These are phyloP conservation scores for Puntigrus tetrazona DNA, from an alignment of 2,113 vertebrate genomes.

Conservation along the genomic window DNA sequence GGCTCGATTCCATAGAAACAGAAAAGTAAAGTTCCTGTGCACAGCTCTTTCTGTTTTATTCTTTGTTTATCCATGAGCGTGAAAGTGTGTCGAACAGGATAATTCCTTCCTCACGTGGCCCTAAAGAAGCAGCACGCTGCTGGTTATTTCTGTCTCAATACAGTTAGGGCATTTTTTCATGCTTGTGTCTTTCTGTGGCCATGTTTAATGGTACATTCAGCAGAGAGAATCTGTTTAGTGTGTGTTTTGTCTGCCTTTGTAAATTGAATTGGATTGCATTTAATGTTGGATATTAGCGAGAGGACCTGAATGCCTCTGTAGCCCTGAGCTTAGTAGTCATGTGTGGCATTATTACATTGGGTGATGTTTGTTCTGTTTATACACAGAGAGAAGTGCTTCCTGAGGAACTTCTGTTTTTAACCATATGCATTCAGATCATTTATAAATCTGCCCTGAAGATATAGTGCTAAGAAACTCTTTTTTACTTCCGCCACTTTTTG, in stretches of 20 bases:
- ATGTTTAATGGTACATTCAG: slow-evolving; percentile 40
- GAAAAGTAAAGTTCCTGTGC: neutral
- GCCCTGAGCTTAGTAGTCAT: slow-evolving; percentile 4
- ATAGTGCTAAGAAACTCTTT: neutral
- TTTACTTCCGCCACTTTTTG: neutral
- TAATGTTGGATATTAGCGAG: slow-evolving; percentile 17
- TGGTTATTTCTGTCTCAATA: neutral
- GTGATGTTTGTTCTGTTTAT: slow-evolving; percentile 29
- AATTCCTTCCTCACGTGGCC: slow-evolving; percentile 34
- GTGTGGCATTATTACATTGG: slow-evolving; percentile 2
- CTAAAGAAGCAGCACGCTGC: neutral
- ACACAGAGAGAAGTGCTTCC: slow-evolving; percentile 1
- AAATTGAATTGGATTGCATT: slow-evolving; percentile 39
- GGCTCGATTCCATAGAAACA: neutral
- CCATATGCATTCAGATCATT: neutral
- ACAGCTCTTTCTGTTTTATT: neutral
- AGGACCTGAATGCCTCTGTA: slow-evolving; percentile 32
- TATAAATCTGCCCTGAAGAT: neutral
- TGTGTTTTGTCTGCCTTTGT: slow-evolving; percentile 33
- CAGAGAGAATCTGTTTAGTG: slow-evolving; percentile 44
- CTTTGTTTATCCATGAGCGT: slow-evolving; percentile 9
- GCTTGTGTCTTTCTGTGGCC: slow-evolving; percentile 3
- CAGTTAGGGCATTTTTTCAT: neutral
- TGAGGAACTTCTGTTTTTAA: neutral
- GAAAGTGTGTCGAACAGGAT: neutral